Evolutionary conservation across 2,888 invertebrate species (phyloP).

Genomic region (Homarus gammarus): DNA sequence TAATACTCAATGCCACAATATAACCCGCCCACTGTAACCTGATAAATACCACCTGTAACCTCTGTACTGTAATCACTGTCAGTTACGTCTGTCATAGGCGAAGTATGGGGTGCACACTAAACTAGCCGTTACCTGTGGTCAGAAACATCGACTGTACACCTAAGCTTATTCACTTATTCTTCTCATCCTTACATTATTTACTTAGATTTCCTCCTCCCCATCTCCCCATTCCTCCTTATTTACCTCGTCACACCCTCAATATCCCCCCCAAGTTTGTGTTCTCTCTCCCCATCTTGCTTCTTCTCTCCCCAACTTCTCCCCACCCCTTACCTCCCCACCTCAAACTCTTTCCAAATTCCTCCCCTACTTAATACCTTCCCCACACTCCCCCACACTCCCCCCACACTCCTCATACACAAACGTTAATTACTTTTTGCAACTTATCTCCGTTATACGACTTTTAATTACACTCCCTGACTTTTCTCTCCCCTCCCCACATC

Average conservation of each 20-base stretch:
- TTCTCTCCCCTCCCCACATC: conserved; percentile 27
- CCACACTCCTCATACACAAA: conserved; percentile 58
- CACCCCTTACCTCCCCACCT: background rate
- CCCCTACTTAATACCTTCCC: background rate
- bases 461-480: conserved; percentile 65
- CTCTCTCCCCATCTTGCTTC: background rate
- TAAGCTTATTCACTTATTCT: no score
- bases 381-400: background rate
- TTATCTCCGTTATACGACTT: conserved; percentile 70
- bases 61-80: no score
- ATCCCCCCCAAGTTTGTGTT: background rate
- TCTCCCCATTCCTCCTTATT: no score
- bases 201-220: background rate
- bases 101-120: no score
- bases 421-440: conserved; percentile 74
- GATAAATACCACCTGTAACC: no score
- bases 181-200: background rate
- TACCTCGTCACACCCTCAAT: background rate
- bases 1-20: no score
- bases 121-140: no score
- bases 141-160: no score
- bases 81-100: no score
- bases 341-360: background rate
- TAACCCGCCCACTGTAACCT: no score
- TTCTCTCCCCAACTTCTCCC: background rate